Conservation (phyloP, 2,797 vertebrate species). For the Amblyraja radiata region DNA sequence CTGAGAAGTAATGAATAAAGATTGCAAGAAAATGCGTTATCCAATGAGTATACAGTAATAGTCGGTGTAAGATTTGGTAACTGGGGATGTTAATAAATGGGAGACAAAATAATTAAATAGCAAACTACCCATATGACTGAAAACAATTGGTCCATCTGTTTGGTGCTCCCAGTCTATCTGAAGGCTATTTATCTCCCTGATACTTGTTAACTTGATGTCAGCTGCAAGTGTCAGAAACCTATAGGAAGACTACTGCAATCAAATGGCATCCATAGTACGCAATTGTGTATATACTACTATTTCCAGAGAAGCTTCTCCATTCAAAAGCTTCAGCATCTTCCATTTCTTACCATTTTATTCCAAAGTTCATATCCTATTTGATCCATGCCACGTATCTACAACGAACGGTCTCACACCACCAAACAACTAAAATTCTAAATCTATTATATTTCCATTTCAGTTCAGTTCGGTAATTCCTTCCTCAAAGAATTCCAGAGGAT, state of each 20-base stretch:
- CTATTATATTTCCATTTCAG: not conserved
- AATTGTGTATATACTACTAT: not conserved
- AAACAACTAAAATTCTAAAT: not conserved
- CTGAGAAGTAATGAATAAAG: not conserved
- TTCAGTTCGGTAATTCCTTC: not conserved
- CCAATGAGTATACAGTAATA: not conserved
- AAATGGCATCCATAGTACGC: not conserved
- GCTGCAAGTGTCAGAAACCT: not conserved
- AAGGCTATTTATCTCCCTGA: not conserved
- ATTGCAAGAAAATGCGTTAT: not conserved
- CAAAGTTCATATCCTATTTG: not conserved
- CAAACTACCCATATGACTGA: not conserved
- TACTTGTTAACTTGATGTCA: not conserved
- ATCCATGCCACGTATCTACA: not conserved
- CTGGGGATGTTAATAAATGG: not conserved
- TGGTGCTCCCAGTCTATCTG: not conserved
- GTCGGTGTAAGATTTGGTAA: not conserved
- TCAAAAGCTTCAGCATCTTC: not conserved
- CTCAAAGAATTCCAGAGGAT: constrained; percentile 28
- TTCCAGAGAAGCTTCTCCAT: not conserved
- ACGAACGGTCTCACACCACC: not conserved
- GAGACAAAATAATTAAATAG: not conserved
- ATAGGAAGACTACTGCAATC: not conserved
- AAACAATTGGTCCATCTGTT: not conserved
- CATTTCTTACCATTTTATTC: not conserved